phyloP scores from a whole-genome alignment of 2,797 vertebrate species.

The Sebastes itinus region DNA sequence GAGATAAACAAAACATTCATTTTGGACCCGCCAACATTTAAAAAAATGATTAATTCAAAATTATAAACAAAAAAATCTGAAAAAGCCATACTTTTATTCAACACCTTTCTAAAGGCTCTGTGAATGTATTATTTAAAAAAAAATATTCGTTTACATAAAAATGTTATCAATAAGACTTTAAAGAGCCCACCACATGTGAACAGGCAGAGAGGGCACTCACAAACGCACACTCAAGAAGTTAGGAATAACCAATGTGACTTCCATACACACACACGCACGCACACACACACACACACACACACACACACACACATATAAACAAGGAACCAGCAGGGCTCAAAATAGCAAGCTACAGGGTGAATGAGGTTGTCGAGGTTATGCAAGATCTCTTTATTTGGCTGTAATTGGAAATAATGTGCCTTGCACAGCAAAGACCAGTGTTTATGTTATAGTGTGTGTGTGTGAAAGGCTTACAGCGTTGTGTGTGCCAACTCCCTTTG shows the following conservation, averaged over 20 bases:
- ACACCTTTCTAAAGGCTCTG: too few species aligned
- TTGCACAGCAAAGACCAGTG: not conserved
- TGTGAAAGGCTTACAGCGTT: not conserved
- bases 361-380: conserved; percentile 18
- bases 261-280: not conserved
- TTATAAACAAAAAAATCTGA: too few species aligned
- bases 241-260: not conserved
- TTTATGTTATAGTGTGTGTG: not conserved
- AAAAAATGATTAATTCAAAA: too few species aligned
- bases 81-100: too few species aligned
- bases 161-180: not conserved
- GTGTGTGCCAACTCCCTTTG: conserved; percentile 27
- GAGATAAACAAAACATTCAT: too few species aligned
- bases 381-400: conserved; percentile 32
- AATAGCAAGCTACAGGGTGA: conserved; percentile 31
- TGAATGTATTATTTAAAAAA: too few species aligned
- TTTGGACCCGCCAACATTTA: too few species aligned
- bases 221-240: conserved; percentile 2
- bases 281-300: not conserved
- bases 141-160: too few species aligned
- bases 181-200: not conserved
- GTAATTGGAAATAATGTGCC: conserved; percentile 7
- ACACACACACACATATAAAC: not conserved
- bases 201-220: not conserved
- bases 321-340: not conserved